These are phyloP conservation scores for Pseudolaguvia tuberculata DNA, from an alignment of 2,113 vertebrate species.

Conservation along the genomic window DNA sequence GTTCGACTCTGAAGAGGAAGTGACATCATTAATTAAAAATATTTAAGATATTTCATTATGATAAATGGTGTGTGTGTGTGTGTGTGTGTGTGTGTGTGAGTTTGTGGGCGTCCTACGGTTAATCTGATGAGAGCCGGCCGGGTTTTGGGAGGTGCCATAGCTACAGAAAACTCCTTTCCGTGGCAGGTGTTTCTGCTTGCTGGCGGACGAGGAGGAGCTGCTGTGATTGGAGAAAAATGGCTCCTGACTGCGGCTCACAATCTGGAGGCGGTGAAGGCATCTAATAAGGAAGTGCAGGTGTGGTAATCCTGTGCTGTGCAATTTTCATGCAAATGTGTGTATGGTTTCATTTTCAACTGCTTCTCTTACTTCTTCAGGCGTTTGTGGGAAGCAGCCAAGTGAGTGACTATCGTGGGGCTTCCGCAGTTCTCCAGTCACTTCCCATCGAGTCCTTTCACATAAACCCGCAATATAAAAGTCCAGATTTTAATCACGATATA, in stretches of 20 bases:
- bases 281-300: not conserved
- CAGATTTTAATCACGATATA: constrained; percentile 32
- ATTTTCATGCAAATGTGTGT: not conserved
- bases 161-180: constrained; percentile 52
- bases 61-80: constrained; percentile 5
- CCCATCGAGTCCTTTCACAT: constrained; percentile 2
- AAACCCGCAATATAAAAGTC: constrained; percentile 30
- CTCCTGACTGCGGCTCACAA: constrained; percentile 44
- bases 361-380: not conserved
- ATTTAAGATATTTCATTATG: too few relatives aligned
- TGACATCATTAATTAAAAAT: too few relatives aligned
- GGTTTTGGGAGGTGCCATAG: constrained; percentile 53
- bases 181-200: constrained; percentile 58
- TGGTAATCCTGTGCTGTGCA: not conserved
- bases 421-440: not conserved
- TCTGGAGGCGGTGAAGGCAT: not conserved
- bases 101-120: constrained; percentile 29
- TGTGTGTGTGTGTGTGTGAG: constrained; percentile 15
- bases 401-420: not conserved
- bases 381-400: constrained; percentile 10
- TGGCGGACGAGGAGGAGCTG: constrained; percentile 18
- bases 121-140: not conserved
- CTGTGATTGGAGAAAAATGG: constrained; percentile 44
- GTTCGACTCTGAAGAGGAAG: too few relatives aligned
- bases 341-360: too few relatives aligned